A percentile compares a stretch with the other conserved stretches of the same genome.
These are phyloP conservation scores for Orussus abietinus DNA, from an alignment of 1,140 invertebrate species.

Conservation along the genomic window DNA sequence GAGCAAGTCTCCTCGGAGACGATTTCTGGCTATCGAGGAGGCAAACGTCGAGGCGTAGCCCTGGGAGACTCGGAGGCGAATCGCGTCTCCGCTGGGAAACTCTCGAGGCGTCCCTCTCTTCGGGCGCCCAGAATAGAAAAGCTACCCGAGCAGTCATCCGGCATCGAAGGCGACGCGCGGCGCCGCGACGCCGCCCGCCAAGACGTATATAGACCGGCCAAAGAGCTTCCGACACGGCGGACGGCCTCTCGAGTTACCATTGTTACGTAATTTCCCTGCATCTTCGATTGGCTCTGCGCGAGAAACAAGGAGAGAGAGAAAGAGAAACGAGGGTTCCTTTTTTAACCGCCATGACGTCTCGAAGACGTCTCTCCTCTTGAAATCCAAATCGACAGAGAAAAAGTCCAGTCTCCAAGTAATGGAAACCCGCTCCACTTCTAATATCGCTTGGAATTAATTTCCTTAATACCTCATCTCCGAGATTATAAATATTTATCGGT, in stretches of 20 bases:
- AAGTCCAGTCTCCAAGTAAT: too few species aligned
- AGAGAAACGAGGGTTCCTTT: too few species aligned
- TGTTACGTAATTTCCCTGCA: slow-evolving; percentile 34
- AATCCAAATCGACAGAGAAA: too few species aligned
- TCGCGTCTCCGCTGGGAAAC: slow-evolving; percentile 25
- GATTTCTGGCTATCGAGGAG: neutral
- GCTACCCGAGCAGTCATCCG: slow-evolving; percentile 4
- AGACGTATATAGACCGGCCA: slow-evolving; percentile 44
- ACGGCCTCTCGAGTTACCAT: slow-evolving; percentile 41
- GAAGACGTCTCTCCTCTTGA: too few species aligned
- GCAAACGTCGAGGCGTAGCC: slow-evolving; percentile 3
- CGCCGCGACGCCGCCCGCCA: slow-evolving; percentile 22
- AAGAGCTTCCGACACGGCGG: slow-evolving; percentile 15
- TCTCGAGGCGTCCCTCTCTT: slow-evolving; percentile 24
- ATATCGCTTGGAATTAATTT: too few species aligned
- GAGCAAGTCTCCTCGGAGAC: too few species aligned
- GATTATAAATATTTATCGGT: too few species aligned
- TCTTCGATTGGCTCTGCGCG: too few species aligned
- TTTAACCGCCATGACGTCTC: too few species aligned
- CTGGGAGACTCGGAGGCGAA: slow-evolving; percentile 3
- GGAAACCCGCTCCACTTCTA: too few species aligned
- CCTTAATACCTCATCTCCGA: too few species aligned
- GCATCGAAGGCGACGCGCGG: slow-evolving; percentile 11
- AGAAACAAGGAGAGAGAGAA: too few species aligned
- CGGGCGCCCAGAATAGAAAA: slow-evolving; percentile 31